Conservation (phyloP, 2,113 vertebrate genomes). For the Melozone crissalis region DNA sequence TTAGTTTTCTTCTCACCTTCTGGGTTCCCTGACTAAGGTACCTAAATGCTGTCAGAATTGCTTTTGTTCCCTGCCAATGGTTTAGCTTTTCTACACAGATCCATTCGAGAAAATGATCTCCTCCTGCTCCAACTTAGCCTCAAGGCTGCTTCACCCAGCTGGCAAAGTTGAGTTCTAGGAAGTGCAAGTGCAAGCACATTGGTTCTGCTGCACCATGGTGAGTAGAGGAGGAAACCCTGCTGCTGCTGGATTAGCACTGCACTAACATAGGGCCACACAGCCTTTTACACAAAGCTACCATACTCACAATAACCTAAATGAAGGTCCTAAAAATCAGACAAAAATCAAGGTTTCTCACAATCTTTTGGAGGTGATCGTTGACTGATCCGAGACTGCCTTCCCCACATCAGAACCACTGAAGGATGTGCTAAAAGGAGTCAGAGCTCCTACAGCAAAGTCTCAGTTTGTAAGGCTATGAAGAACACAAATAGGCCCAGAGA, state of each 20-base stretch:
- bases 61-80: background rate
- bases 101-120: background rate
- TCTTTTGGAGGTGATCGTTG: background rate
- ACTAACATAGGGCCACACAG: fast-evolving
- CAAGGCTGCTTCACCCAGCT: background rate
- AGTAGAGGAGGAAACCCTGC: background rate
- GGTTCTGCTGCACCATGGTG: too few species aligned
- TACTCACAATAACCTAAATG: background rate
- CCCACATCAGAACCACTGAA: background rate
- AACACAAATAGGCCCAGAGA: background rate
- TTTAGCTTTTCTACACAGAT: background rate
- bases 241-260: background rate
- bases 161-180: background rate
- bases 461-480: background rate
- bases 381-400: background rate
- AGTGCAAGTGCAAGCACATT: background rate
- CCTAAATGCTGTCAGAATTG: background rate
- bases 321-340: background rate
- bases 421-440: background rate
- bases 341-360: background rate
- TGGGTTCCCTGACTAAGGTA: background rate
- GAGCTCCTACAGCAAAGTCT: background rate
- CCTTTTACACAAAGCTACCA: background rate
- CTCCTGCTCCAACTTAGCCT: background rate
- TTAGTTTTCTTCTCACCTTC: background rate